A percentile compares a stretch with the other conserved stretches of the same genome.
phyloP scores from a whole-genome alignment of 92 coral and sea anemone species.

The Pocillopora meandrina region DNA sequence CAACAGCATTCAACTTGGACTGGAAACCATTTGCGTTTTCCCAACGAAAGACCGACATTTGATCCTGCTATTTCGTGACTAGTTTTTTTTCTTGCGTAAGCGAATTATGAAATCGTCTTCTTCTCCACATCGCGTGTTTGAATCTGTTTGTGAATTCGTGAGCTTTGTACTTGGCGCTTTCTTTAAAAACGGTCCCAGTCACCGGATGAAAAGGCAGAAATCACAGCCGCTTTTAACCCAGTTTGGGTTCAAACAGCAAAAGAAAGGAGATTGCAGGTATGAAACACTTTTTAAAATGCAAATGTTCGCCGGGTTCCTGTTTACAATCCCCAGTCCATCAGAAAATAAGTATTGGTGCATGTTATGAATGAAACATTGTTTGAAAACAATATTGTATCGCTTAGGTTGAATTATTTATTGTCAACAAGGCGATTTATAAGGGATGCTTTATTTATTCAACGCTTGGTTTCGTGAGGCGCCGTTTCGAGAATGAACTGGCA shows the following conservation, averaged over 20 bases:
- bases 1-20: conserved; percentile 2
- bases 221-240: conserved; percentile 26
- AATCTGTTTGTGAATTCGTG: conserved; percentile 20
- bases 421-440: no score
- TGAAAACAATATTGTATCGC: no score
- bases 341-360: conserved; percentile 4
- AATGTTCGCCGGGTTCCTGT: conserved; percentile 2
- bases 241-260: conserved; percentile 27
- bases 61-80: conserved; percentile 2
- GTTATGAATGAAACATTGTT: not conserved
- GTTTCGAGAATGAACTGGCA: no score
- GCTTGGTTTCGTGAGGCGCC: no score
- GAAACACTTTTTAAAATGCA: conserved; percentile 15
- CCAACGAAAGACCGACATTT: not conserved
- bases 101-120: conserved; percentile 16
- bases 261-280: conserved; percentile 30
- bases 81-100: conserved; percentile 9
- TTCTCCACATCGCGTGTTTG: conserved; percentile 6
- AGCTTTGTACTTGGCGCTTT: conserved; percentile 25
- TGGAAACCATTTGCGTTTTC: conserved; percentile 13
- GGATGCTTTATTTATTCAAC: no score
- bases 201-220: conserved; percentile 25
- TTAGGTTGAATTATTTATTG: no score
- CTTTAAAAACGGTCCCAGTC: conserved; percentile 23
- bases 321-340: conserved; percentile 9